Conservation (phyloP, 2,888 invertebrate species). For the Clivina fossor region DNA sequence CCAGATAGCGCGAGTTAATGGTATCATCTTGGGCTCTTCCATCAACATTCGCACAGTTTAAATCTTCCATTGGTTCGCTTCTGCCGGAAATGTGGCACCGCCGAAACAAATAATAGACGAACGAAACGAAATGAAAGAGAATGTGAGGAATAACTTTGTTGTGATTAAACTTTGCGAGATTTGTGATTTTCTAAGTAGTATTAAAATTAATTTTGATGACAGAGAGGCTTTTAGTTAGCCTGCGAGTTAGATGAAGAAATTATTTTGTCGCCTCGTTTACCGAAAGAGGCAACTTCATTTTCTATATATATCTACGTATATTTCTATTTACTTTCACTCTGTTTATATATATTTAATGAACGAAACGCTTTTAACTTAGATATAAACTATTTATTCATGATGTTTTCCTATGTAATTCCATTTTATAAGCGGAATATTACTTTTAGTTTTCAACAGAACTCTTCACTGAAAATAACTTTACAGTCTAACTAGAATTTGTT, state of each 20-base stretch:
- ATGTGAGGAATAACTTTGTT: conserved; percentile 17
- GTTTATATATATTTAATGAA: conserved; percentile 8
- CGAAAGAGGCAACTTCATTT: conserved; percentile 5
- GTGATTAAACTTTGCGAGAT: conserved; percentile 23
- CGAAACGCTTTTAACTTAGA: neutral
- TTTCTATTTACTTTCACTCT: conserved; percentile 7
- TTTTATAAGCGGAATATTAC: too few species aligned
- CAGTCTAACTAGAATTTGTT: too few species aligned
- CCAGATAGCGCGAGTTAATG: conserved; percentile 46
- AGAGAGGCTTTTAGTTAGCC: conserved; percentile 3
- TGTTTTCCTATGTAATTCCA: too few species aligned
- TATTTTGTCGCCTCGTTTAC: too few species aligned
- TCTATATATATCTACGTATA: neutral
- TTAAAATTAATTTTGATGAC: conserved; percentile 24
- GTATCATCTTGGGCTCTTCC: conserved; percentile 44
- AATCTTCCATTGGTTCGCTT: conserved; percentile 40
- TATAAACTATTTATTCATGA: neutral
- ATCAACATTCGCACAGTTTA: conserved; percentile 47
- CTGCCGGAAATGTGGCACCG: conserved; percentile 4
- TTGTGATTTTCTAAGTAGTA: conserved; percentile 20
- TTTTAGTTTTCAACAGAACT: too few species aligned
- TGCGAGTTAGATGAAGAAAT: neutral
- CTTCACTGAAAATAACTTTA: too few species aligned
- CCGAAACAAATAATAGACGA: conserved; percentile 13
- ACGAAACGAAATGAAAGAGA: conserved; percentile 3